Evolutionary conservation across 2,888 invertebrate species (phyloP), one percentile per base, ranked within the genome.

Genomic region (Sphaeridia pumilis): DNA sequence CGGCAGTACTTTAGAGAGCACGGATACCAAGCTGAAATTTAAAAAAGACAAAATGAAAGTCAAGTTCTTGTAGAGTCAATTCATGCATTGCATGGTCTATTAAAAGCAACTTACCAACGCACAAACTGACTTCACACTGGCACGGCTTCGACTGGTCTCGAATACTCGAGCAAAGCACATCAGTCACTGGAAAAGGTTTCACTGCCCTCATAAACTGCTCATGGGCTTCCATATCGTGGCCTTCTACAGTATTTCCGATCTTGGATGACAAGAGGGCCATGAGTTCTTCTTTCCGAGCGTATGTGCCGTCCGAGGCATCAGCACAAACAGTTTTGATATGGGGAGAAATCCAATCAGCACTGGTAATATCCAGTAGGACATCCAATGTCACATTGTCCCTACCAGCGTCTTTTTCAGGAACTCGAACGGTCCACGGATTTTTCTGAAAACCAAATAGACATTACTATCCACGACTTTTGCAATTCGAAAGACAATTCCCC

Each of bases 1-100:
- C 88, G 87, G 73, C 94, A 94, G 73, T 90, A 94, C 69, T 93
- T 93, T 41, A 94, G 76, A 22, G 89, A 90, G 71, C 93, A 94
- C 0, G 94, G 93, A 72, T 90, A 94, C 93, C 93, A 94, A 49
- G 89, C 89, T 49, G 93, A 10, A 46, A 47, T n/a, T n/a, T n/a
- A n/a, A n/a, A n/a, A n/a, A n/a, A n/a, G n/a, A n/a, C n/a, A n/a
- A n/a, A n/a, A n/a, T n/a, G n/a, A n/a, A n/a, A n/a, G n/a, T n/a
- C n/a, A n/a, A n/a, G n/a, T n/a, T n/a, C n/a, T n/a, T n/a, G n/a
- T n/a, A n/a, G n/a, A n/a, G n/a, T n/a, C n/a, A n/a, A n/a, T n/a
- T n/a, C n/a, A n/a, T n/a, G n/a, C n/a, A n/a, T n/a, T n/a, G n/a
- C n/a, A n/a, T n/a, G n/a, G n/a, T n/a, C n/a, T n/a, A n/a, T n/a